Base-by-base conservation (phyloP, 2,113 vertebrate species). In the Theropithecus gelada region DNA sequence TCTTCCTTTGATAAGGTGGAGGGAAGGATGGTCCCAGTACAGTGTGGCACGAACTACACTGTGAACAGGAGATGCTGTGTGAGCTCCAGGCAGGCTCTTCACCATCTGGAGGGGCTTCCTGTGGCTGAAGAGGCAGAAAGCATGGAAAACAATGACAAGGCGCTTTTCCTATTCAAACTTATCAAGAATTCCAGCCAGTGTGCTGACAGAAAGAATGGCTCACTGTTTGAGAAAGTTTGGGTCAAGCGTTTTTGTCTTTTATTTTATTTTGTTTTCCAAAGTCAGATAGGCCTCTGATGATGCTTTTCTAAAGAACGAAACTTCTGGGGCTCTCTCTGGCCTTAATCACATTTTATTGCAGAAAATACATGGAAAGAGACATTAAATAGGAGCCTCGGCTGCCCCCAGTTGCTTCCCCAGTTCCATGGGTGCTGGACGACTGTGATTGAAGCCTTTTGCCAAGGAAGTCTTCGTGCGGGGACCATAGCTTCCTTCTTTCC, bases 191-290 rank as follows among this genome's bases (percentile, higher is more conserved):
- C 59, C 45, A 78, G 64, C 32, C 18, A 40, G 68, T 45, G 16
- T 70, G 38, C 75, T 0, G 2, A 80, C 11, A 40, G 93, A 59
- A 89, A 88, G 38, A 75, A 64, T 8, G n/a, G 48, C 35, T 82
- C 61, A 38, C 50, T 55, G n/a, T 72, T 93, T 68, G 64, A 66
- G 48, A 83, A 95, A 85, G 72, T 78, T 78, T 38, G 72, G 66
- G 43, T 85, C n/a, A 76, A 92, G 48, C 57, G 17, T 57, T 85
- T 57, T 27, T 75, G 9, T 90, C 6, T 87, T 6, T 95, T 81
- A 0, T 8, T 93, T 83, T 75, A 8, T 81, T 95, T 94, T 88
- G 16, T 96, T 91, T 91, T 82, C 68, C 43, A 85, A 90, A 91
- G 27, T 89, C 17, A 97, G 93, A 79, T 79, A 66, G 61, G 30